phyloP scores from a whole-genome alignment of 2,888 invertebrate genomes.

The Gasteruption jaculator region DNA sequence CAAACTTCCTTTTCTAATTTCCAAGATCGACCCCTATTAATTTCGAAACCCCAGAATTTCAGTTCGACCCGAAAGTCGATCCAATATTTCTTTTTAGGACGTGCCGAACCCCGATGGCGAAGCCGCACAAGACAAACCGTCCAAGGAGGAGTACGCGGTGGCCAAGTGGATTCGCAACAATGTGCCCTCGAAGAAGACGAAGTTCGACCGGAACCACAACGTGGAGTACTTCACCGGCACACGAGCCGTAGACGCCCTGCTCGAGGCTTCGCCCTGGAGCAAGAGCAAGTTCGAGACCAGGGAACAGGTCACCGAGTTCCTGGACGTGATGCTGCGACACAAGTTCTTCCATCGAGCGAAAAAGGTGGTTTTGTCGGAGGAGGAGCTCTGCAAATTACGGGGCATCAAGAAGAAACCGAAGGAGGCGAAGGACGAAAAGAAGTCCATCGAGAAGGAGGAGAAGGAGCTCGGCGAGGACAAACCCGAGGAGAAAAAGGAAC shows the following conservation, averaged over 20 bases:
- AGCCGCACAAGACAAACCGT: slow-evolving; percentile 66
- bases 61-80: no score
- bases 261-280: slow-evolving; percentile 84
- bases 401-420: slow-evolving; percentile 52
- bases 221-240: slow-evolving; percentile 95
- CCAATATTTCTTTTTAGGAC: no score
- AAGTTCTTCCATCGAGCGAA: slow-evolving; percentile 94
- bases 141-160: slow-evolving; percentile 87
- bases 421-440: slow-evolving; percentile 47
- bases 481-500: slow-evolving; percentile 57
- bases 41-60: no score
- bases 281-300: slow-evolving; percentile 77
- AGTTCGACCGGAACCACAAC: slow-evolving; percentile 86
- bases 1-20: no score
- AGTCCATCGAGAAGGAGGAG: slow-evolving; percentile 40
- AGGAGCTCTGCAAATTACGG: slow-evolving; percentile 52
- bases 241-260: slow-evolving; percentile 86
- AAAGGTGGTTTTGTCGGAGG: slow-evolving; percentile 59
- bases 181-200: slow-evolving; percentile 91
- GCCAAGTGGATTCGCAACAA: slow-evolving; percentile 94
- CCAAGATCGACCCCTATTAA: no score
- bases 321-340: slow-evolving; percentile 82
- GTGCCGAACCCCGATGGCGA: slow-evolving; percentile 51
- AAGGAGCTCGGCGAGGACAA: slow-evolving; percentile 54
- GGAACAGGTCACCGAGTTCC: slow-evolving; percentile 72